A percentile compares a stretch with the other conserved stretches of the same genome.
Conservation (phyloP, 64 coral and sea anemone genomes). For the Exaiptasia diaphana region DNA sequence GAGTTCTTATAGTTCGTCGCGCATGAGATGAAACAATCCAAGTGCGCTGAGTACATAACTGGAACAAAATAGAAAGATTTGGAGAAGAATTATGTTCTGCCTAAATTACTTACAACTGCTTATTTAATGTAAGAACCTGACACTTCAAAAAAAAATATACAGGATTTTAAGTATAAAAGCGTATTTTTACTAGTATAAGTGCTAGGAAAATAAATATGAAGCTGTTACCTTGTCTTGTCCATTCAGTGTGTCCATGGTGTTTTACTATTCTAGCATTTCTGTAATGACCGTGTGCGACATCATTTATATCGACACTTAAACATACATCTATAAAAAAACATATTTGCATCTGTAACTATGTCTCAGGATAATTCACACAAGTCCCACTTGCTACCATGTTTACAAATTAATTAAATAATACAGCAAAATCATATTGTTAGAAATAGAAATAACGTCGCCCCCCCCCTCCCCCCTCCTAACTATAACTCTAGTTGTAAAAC, state of each 20-base stretch:
- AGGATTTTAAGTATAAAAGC: too few species aligned
- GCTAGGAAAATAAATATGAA: too few species aligned
- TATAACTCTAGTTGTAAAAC: too few species aligned
- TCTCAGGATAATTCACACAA: background rate
- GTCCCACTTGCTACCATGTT: background rate
- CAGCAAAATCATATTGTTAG: too few species aligned
- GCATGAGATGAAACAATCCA: constrained; percentile 98
- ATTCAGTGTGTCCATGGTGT: constrained; percentile 93
- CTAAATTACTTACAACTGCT: too few species aligned
- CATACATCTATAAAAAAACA: constrained; percentile 77
- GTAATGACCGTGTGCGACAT: constrained; percentile 82
- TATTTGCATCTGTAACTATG: background rate
- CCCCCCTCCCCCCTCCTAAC: too few species aligned
- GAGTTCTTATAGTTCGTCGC: constrained; percentile 90
- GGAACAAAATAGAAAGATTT: background rate
- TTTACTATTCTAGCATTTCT: constrained; percentile 88
- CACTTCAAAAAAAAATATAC: too few species aligned
- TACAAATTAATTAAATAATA: too few species aligned
- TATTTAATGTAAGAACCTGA: too few species aligned
- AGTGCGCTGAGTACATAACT: constrained; percentile 82
- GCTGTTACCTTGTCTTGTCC: constrained; percentile 90
- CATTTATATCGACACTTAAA: constrained; percentile 84
- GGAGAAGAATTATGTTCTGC: too few species aligned
- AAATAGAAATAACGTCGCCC: too few species aligned
- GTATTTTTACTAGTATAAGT: too few species aligned